Conservation (phyloP, 2,888 invertebrate genomes). For the Chrysopilus asiliformis region DNA sequence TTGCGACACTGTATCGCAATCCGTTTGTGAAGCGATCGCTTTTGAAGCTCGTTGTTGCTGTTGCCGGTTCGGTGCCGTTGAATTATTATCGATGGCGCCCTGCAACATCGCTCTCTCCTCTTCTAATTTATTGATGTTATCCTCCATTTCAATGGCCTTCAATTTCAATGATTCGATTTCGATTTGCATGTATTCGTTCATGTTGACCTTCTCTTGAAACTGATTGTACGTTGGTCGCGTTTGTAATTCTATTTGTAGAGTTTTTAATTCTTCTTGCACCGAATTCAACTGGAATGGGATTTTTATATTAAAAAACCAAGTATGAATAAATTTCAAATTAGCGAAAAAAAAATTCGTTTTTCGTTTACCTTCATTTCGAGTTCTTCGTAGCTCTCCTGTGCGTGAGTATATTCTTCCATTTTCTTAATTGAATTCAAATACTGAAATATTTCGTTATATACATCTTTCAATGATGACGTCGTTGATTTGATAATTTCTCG, state of each 20-base stretch:
- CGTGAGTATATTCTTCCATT: slow-evolving; percentile 1
- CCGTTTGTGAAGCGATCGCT: slow-evolving; percentile 3
- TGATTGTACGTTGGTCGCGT: slow-evolving; percentile 13
- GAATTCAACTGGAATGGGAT: slow-evolving; percentile 9
- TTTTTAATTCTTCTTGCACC: slow-evolving; percentile 11
- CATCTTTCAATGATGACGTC: slow-evolving; percentile 9
- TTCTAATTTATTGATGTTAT: slow-evolving; percentile 26
- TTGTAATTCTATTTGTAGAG: slow-evolving; percentile 13
- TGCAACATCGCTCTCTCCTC: slow-evolving; percentile 23
- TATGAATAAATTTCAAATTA: not conserved
- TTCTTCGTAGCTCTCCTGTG: slow-evolving; percentile 8
- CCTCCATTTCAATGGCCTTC: slow-evolving; percentile 10
- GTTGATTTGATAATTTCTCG: slow-evolving; percentile 6
- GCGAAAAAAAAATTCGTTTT: not conserved
- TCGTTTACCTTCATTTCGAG: slow-evolving; percentile 11
- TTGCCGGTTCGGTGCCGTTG: not conserved
- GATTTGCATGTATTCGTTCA: slow-evolving; percentile 12
- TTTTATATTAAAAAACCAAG: slow-evolving; percentile 1
- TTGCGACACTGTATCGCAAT: too few species aligned
- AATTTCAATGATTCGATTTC: slow-evolving; percentile 6
- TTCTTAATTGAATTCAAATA: slow-evolving; percentile 4
- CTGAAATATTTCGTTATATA: slow-evolving; percentile 12
- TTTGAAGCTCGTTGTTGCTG: not conserved
- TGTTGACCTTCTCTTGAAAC: slow-evolving; percentile 13
- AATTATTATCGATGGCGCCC: not conserved